Conservation (phyloP, 53 echinoderm and acorn worm species). For the Echinometra lucunter region DNA sequence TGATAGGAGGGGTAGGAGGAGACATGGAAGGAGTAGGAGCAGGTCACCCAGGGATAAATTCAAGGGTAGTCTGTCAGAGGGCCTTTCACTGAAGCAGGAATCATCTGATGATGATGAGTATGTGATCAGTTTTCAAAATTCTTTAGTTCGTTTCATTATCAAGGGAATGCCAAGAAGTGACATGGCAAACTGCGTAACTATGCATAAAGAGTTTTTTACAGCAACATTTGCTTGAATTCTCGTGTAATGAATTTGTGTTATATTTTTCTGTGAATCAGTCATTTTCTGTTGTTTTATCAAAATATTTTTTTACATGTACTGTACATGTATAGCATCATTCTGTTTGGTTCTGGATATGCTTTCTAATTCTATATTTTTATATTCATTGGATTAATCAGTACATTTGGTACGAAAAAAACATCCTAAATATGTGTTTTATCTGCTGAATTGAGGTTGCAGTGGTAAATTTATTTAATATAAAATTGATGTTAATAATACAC, state of each 20-base stretch:
- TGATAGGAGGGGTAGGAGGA: slow-evolving; percentile 63
- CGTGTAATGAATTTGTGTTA: not conserved
- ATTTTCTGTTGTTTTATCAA: not conserved
- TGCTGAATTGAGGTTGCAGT: not conserved
- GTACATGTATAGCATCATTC: not conserved
- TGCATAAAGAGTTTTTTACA: not conserved
- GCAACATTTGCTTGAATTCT: not conserved
- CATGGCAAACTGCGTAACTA: not conserved
- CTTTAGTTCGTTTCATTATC: not conserved
- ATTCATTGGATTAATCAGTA: not conserved
- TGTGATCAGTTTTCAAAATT: slow-evolving; percentile 58
- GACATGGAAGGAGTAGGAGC: slow-evolving; percentile 73
- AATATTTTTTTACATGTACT: too few species aligned
- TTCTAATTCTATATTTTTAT: not conserved
- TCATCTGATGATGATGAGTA: slow-evolving; percentile 93
- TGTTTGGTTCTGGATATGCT: not conserved
- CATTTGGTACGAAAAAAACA: not conserved
- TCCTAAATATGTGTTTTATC: not conserved
- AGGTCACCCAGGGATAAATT: slow-evolving; percentile 89
- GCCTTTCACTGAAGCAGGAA: slow-evolving; percentile 72
- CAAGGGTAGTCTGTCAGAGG: slow-evolving; percentile 97
- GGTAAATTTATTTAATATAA: not conserved
- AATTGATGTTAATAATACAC: not conserved
- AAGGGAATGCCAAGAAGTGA: not conserved
- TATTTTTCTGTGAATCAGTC: not conserved